phyloP scores from a whole-genome alignment of 2,888 invertebrate genomes.

The Acleris cristana region DNA sequence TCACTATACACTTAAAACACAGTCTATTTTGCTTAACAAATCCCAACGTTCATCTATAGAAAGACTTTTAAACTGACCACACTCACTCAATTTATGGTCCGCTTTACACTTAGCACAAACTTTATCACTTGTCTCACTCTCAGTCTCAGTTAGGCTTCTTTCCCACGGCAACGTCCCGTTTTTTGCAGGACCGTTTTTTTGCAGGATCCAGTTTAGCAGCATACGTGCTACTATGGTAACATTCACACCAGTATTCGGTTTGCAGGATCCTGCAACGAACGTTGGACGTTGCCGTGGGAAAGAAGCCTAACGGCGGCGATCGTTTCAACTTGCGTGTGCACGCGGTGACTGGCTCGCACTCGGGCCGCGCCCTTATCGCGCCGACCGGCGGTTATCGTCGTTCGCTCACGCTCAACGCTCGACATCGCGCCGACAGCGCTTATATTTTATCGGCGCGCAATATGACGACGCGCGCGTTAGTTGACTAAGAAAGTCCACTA shows the following conservation, averaged over 20 bases:
- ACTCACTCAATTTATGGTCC: background rate
- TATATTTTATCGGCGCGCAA: constrained; percentile 5
- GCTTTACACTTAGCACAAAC: constrained; percentile 3
- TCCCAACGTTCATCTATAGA: constrained; percentile 11
- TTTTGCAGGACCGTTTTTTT: no score
- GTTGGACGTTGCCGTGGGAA: no score
- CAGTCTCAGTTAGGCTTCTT: no score
- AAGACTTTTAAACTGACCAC: background rate
- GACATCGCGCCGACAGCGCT: background rate
- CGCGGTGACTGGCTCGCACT: no score
- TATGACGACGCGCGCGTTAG: constrained; percentile 15
- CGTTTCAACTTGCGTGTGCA: background rate
- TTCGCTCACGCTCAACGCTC: no score
- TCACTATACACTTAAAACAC: constrained; percentile 6
- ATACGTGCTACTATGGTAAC: no score
- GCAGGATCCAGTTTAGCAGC: no score
- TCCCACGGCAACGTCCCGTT: no score
- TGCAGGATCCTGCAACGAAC: no score
- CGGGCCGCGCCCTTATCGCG: constrained; percentile 8
- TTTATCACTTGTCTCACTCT: background rate
- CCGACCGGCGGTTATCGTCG: background rate
- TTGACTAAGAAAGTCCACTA: constrained; percentile 10
- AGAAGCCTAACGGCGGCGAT: background rate
- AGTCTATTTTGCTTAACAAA: constrained; percentile 1
- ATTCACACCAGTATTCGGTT: no score